Base-by-base conservation (phyloP, 2,888 invertebrate species). In the Micoletzkya japonica region DNA sequence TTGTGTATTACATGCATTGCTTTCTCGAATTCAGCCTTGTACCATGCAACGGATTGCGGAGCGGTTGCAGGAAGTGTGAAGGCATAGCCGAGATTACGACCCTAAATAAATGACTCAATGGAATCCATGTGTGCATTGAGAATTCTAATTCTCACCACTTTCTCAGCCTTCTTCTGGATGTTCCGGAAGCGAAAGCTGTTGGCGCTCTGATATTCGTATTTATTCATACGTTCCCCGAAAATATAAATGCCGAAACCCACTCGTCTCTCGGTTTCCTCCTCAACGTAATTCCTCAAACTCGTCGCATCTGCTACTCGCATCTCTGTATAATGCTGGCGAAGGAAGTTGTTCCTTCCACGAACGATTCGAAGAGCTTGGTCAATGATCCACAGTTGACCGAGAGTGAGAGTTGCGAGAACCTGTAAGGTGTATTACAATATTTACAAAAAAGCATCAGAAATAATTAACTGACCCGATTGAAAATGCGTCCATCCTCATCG, bases 311-410 rank as follows among this genome's bases (percentile, higher is more conserved):
- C 17, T 44, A 39, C 60, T 6, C 44, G 1, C 17, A 60, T 1
- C 3, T 44, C 20, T 4, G 44, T 44, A 28, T 44, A 7, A 20
- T 60, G 60, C 28, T 44, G 28, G 17, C 60, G 44, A 1, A 17
- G 6, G n/a, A 28, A 44, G 30, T 60, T 44, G 30, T 60, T 60
- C 2, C 60, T 26, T 44, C 44, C 17, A 4, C 59, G 59, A 26
- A 60, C 30, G 10, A 44, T 28, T 44, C 44, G 6, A n/a, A 60
- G 14, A 1, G 30, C 60, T 20, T 1, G 0, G 30, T 44, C 44
- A 28, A 60, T 60, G 2, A 60, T 7, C 17, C 44, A 60, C 17
- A 60, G 17, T 26, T 60, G 60, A 0, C 60, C 60, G 30, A 60
- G 60, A 14, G 30, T 4, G 1, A 44, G 1, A 44, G 44, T 20